Evolutionary conservation across 92 coral and sea anemone genomes (phyloP).

Genomic region (Porites rus): DNA sequence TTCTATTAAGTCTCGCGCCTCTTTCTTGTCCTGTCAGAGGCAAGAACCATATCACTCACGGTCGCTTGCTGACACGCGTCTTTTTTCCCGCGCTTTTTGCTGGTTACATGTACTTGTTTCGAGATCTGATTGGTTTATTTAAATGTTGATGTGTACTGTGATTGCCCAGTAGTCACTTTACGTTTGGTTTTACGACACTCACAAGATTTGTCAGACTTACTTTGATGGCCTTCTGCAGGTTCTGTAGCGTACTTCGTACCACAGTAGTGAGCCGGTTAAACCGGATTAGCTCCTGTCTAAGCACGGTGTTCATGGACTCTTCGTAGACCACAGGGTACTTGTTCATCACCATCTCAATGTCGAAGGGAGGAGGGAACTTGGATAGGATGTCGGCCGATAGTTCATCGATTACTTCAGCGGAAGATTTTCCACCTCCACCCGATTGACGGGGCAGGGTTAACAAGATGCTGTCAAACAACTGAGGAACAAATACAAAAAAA

Average conservation of each 20-base stretch:
- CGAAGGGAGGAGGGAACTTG: conserved; percentile 94
- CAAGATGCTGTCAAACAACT: conserved; percentile 96
- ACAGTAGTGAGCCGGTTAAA: conserved; percentile 94
- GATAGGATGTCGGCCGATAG: conserved; percentile 94
- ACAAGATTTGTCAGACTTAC: conserved; percentile 33
- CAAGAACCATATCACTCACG: too few species aligned
- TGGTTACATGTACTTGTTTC: too few species aligned
- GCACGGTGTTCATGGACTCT: conserved; percentile 99
- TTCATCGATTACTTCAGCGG: conserved; percentile 98
- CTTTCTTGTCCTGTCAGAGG: too few species aligned
- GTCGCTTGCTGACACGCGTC: too few species aligned
- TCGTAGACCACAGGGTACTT: conserved; percentile 94
- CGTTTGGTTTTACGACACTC: too few species aligned
- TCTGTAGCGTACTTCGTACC: conserved; percentile 84
- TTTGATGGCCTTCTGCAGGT: conserved; percentile 97
- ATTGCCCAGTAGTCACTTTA: too few species aligned
- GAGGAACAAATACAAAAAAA: not conserved
- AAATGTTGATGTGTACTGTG: too few species aligned
- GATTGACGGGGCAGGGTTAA: conserved; percentile 97
- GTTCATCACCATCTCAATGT: conserved; percentile 93
- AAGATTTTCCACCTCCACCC: conserved; percentile 98
- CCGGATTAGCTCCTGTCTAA: conserved; percentile 96
- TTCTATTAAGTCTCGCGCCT: too few species aligned
- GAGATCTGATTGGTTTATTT: too few species aligned
- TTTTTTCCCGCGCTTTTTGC: too few species aligned